Evolutionary conservation across 2,888 invertebrate genomes (phyloP), one percentile per base, ranked within the genome.

Genomic region (Poecilobothrus nobilitatus): DNA sequence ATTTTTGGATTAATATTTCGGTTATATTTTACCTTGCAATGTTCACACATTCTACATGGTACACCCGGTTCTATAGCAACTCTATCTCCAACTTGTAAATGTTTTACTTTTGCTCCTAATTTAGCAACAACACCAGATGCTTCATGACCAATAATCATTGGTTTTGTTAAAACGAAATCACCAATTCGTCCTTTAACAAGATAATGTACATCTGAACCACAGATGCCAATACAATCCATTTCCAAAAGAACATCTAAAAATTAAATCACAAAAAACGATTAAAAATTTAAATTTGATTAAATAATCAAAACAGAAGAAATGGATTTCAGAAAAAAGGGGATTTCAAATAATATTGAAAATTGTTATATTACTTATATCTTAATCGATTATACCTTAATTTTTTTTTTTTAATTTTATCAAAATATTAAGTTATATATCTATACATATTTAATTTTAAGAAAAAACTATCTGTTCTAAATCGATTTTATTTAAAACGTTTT

Each of bases 141-240:
- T 82, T 98, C 98, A 78, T 98, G 97, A 0, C 97, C 97, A 78
- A 97, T 90, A 41, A 97, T 86, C 95, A 97, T 95, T 10, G 97
- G 97, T 66, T 88, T 86, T 70, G 87, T 86, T 0, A 97, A 86
- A 41, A 95, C 83, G 79, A 96, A 97, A 78, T 91, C 88, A 0
- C 94, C 97, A 78, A 96, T 96, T 21, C 86, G 81, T 12, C 97
- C 97, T 72, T 88, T 83, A 53, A 88, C 88, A 83, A 94, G 87
- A 83, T 97, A 97, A 82, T 96, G 96, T 7, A 98, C 94, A 82
- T 98, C 97, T 0, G 92, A 92, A 1, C 97, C 97, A 80, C 97
- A 98, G 76, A 98, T 97, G n/a, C 97, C 97, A 65, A 97, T 95
- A 73, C 90, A 89, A 78, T 90, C 91, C 91, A 97, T 95, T 73